A percentile compares a stretch with the other conserved stretches of the same genome.
phyloP scores from a whole-genome alignment of 2,797 vertebrate genomes.

The Dicrostonyx torquatus region DNA sequence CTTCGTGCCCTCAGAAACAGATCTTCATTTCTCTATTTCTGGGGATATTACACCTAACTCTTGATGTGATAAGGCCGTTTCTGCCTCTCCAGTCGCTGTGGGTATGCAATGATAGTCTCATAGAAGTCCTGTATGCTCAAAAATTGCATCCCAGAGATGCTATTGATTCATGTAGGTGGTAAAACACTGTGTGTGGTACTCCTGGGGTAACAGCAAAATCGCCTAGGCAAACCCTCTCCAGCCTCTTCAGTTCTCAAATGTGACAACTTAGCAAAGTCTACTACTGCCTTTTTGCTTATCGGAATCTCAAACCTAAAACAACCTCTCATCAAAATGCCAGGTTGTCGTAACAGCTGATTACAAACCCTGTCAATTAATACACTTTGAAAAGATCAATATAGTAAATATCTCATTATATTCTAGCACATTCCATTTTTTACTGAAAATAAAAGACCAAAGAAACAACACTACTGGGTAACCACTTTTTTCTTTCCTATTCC shows the following conservation, averaged over 20 bases:
- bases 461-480: not conserved
- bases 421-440: not conserved
- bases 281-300: not conserved
- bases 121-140: accelerated
- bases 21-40: constrained; percentile 43
- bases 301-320: not conserved
- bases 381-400: not conserved
- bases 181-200: not conserved
- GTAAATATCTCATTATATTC: not conserved
- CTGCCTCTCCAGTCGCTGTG: not conserved
- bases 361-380: not conserved
- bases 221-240: not conserved
- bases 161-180: not conserved
- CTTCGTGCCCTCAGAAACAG: not conserved
- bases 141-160: not conserved
- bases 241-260: not conserved
- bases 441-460: not conserved
- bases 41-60: not conserved
- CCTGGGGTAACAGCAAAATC: not conserved
- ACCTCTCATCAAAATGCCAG: not conserved
- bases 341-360: not conserved
- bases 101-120: not conserved
- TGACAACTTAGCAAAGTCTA: not conserved
- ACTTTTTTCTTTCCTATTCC: not conserved
- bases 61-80: not conserved